Evolutionary conservation across 2,113 vertebrate genomes (phyloP).

Genomic region (Nettapus auritus): DNA sequence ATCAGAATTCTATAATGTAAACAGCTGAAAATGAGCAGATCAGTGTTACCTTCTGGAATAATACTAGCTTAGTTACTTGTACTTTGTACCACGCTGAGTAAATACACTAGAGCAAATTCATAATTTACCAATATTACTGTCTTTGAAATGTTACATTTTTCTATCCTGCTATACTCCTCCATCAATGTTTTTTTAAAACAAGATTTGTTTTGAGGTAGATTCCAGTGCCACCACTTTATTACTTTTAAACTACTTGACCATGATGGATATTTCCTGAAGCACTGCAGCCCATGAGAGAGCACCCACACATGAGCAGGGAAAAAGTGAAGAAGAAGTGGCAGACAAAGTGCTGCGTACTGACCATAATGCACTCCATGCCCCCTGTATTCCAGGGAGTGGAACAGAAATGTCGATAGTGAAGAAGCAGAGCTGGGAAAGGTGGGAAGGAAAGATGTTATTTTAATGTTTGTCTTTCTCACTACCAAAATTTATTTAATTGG

Average conservation of each 20-base stretch:
- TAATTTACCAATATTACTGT: neutral
- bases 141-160: neutral
- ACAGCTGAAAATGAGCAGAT: constrained; percentile 1
- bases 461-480: neutral
- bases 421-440: neutral
- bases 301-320: neutral
- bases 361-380: neutral
- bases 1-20: neutral
- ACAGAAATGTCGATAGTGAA: neutral
- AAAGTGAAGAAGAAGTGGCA: neutral
- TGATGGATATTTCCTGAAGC: fast-evolving
- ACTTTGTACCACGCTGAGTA: neutral
- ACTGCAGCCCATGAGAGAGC: neutral
- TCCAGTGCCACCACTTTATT: neutral
- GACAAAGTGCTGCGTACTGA: neutral
- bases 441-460: neutral
- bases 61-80: neutral
- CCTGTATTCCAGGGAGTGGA: neutral
- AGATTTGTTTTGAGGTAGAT: neutral
- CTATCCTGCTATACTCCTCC: neutral
- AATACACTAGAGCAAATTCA: neutral
- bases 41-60: neutral
- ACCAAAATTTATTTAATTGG: neutral
- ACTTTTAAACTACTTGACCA: neutral
- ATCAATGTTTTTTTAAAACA: neutral